Evolutionary conservation across 2,888 invertebrate species (phyloP), one percentile per base, ranked within the genome.

Genomic region (Caenorhabditis afra): DNA sequence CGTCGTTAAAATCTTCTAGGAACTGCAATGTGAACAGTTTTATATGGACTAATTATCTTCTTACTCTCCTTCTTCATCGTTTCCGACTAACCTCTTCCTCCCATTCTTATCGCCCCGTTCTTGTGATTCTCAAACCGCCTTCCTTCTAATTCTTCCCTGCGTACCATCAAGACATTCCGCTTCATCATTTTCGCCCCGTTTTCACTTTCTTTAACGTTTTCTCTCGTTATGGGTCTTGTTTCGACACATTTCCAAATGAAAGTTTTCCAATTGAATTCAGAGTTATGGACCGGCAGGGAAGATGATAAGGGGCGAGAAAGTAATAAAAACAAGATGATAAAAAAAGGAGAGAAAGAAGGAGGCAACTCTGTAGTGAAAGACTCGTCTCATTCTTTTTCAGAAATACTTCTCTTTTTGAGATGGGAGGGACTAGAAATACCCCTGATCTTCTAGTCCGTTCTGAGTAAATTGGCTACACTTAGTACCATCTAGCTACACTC

Each of bases 1-100:
- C 44, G 83, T 89, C 47, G 82, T 84, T 41, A 80, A 84, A 53
- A 49, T 70, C 20, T 82, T 81, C 64, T 84, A 82, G 44, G 18
- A 11, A 12, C 37, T 7, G 7, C 3, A 29, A 7, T 29, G 4
- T 29, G 29, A 29, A 5, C 29, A 29, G 23, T 18, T 47, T 53
- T 18, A 58, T 62, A 68, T 58, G 57, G 37, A 57, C n/a, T 4
- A 49, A 62, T 68, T 59, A 14, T 41, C 57, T 39, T 14, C 16
- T 49, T 23, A 52, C 39, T 49, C 37, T n/a, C n/a, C n/a, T 18
- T 52, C 45, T 61, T 29, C 29, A 29, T 29, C 7, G 29, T 7
- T 29, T 29, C n/a, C 7, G 29, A 29, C 7, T 29, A 29, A 29
- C 29, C 7, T 29, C 29, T 29, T 29, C 29, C 7, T 45, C 50